Conservation (phyloP, 2,888 invertebrate genomes). For the Hemithea aestivaria region DNA sequence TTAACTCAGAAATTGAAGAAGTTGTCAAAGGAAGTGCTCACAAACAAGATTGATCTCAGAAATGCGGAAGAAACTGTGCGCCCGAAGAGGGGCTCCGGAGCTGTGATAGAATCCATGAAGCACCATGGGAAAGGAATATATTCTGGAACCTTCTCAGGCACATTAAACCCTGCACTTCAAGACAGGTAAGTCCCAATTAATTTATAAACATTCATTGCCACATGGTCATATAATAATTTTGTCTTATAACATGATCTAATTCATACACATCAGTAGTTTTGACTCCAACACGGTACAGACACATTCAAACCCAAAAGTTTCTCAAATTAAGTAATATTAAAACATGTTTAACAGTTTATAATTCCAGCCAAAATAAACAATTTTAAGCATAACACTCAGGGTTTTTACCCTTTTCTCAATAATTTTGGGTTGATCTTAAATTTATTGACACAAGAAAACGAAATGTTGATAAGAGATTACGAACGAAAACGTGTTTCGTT, state of each 20-base stretch:
- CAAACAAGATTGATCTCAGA: conserved; percentile 79
- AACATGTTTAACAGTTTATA: no score
- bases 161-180: conserved; percentile 94
- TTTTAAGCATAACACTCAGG: no score
- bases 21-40: conserved; percentile 92
- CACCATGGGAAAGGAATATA: conserved; percentile 97
- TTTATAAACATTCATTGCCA: no score
- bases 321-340: no score
- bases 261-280: no score
- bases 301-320: no score
- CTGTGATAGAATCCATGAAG: conserved; percentile 94
- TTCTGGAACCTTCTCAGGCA: conserved; percentile 97
- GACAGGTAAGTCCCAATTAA: conserved; percentile 76
- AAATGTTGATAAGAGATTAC: conserved; percentile 15
- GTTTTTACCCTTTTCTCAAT: no score
- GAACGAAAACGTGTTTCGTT: conserved; percentile 5
- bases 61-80: conserved; percentile 71
- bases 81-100: conserved; percentile 79
- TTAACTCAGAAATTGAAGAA: conserved; percentile 94
- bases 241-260: no score
- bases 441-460: no score
- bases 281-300: no score
- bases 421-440: no score
- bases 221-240: no score
- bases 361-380: conserved; percentile 10